Conservation (phyloP, 92 coral and sea anemone genomes). For the Anthopleura xanthogrammica region DNA sequence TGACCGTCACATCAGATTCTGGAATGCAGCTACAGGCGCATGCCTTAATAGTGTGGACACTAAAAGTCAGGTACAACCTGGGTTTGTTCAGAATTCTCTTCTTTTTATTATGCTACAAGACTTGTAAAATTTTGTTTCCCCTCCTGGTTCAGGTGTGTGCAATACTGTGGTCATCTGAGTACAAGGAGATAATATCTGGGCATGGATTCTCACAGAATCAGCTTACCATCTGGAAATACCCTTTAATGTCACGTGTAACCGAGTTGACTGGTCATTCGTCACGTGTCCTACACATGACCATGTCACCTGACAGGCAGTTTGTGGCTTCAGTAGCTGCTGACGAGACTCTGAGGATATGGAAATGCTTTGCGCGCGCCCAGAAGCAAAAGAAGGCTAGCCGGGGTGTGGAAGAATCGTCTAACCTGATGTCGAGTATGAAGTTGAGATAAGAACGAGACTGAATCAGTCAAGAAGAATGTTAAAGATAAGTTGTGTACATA, state of each 20-base stretch:
- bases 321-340: constrained; percentile 97
- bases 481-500: neutral
- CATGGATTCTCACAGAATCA: constrained; percentile 94
- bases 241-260: constrained; percentile 81
- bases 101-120: too few species aligned
- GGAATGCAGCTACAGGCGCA: constrained; percentile 87
- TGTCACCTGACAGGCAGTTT: constrained; percentile 91
- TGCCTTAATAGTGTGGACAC: constrained; percentile 86
- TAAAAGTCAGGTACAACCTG: constrained; percentile 74
- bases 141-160: constrained; percentile 62
- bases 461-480: neutral
- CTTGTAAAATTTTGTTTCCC: neutral
- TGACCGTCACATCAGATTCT: constrained; percentile 90
- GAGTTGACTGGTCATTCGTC: constrained; percentile 85
- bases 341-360: constrained; percentile 94
- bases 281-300: constrained; percentile 82
- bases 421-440: constrained; percentile 72
- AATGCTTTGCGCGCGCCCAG: constrained; percentile 71
- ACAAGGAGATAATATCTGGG: constrained; percentile 84
- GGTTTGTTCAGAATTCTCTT: neutral
- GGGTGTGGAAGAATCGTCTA: constrained; percentile 36
- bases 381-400: constrained; percentile 58
- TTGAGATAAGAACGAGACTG: constrained; percentile 18
- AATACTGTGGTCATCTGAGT: constrained; percentile 87
- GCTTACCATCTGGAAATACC: constrained; percentile 94